Percentiles rank a stretch among this genome's conserved stretches.
phyloP scores from a whole-genome alignment of 2,113 vertebrate genomes.

The Pantherophis guttatus region DNA sequence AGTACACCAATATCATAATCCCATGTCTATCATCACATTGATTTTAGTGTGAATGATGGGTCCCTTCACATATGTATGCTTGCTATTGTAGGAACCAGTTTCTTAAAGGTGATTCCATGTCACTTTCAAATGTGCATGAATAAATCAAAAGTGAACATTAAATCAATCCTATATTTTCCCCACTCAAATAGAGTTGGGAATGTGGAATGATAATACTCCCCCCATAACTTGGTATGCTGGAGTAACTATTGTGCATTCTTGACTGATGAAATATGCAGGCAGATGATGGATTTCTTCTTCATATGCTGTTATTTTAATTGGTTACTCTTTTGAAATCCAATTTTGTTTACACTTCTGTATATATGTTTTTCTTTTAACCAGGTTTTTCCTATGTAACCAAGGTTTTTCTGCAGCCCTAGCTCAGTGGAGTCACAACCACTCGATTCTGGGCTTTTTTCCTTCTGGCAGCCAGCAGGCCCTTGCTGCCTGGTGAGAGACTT shows the following conservation, averaged over 20 bases:
- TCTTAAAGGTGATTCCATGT: background rate
- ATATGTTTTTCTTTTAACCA: too few relatives aligned
- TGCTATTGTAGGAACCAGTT: background rate
- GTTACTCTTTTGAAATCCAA: too few relatives aligned
- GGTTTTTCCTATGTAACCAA: too few relatives aligned
- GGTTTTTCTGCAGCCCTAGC: too few relatives aligned
- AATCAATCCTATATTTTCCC: background rate
- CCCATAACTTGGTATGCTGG: background rate
- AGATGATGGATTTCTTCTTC: background rate
- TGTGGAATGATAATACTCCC: background rate
- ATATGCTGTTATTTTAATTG: background rate
- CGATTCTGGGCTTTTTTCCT: too few relatives aligned
- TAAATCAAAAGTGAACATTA: background rate
- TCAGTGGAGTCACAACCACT: too few relatives aligned
- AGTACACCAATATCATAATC: background rate
- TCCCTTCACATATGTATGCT: background rate
- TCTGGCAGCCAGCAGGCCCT: too few relatives aligned
- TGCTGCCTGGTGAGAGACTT: too few relatives aligned
- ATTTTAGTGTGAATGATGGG: background rate
- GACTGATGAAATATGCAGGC: background rate
- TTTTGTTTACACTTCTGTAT: too few relatives aligned
- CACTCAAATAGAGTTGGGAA: background rate
- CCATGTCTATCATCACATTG: background rate
- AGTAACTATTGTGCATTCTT: background rate
- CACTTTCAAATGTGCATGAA: background rate